Percentiles rank a stretch among this genome's conserved stretches.
Evolutionary conservation across 2,113 vertebrate genomes (phyloP).

Genomic region (Thinocorus orbignyianus): DNA sequence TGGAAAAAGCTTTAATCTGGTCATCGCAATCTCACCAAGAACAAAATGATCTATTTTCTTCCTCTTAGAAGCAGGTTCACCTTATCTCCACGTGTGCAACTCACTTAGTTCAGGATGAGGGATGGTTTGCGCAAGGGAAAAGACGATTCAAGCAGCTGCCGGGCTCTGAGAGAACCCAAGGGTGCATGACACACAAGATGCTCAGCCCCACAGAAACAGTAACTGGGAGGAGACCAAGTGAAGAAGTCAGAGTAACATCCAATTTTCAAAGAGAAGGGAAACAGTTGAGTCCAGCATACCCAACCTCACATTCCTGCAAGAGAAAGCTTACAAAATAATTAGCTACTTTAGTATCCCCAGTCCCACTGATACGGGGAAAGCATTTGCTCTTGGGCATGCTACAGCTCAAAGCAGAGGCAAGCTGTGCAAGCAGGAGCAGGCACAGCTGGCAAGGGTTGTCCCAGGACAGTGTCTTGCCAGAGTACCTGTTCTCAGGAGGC

Average conservation of each 20-base stretch:
- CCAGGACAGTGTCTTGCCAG: background rate
- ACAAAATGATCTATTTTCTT: background rate
- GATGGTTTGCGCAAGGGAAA: background rate
- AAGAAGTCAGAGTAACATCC: background rate
- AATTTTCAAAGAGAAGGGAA: background rate
- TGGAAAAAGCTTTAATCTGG: background rate
- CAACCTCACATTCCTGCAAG: background rate
- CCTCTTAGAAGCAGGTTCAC: background rate
- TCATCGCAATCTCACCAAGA: background rate
- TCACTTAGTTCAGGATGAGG: background rate
- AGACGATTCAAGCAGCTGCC: background rate
- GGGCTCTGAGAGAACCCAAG: rapidly evolving
- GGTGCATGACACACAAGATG: background rate
- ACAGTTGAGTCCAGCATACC: background rate
- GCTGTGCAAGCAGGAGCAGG: background rate
- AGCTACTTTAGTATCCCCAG: background rate
- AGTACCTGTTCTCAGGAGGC: background rate
- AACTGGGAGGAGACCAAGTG: background rate
- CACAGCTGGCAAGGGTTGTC: background rate
- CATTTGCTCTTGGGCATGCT: rapidly evolving
- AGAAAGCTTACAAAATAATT: background rate
- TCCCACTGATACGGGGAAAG: background rate
- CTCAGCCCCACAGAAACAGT: rapidly evolving
- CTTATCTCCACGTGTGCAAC: rapidly evolving
- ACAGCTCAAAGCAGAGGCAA: background rate